Conservation (phyloP, 2,888 invertebrate genomes). For the Noctua fimbriata region DNA sequence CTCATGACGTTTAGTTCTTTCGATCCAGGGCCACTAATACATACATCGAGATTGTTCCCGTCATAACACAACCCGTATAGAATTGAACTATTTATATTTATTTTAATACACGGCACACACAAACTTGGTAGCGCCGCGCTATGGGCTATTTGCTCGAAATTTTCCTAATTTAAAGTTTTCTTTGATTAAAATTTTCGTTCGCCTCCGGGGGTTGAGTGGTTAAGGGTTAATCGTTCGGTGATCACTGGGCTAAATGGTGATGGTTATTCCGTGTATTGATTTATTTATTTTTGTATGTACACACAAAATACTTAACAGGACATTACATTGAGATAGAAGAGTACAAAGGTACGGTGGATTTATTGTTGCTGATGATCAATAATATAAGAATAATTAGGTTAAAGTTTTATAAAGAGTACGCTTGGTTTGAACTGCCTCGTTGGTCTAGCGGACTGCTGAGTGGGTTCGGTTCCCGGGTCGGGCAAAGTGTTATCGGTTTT, state of each 20-base stretch:
- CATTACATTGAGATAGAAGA: too few species aligned
- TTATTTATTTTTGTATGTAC: constrained; percentile 3
- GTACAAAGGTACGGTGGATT: neutral
- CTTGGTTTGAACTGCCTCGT: neutral
- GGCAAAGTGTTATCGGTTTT: too few species aligned
- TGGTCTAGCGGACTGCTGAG: too few species aligned
- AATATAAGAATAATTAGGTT: neutral
- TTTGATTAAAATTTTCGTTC: constrained; percentile 63
- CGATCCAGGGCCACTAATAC: neutral
- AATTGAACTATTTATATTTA: constrained; percentile 73
- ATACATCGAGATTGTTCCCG: constrained; percentile 54
- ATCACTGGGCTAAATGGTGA: constrained; percentile 32
- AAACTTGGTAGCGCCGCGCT: constrained; percentile 57
- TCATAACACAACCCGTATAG: constrained; percentile 60
- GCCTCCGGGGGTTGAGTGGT: constrained; percentile 37
- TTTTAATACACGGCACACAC: constrained; percentile 63
- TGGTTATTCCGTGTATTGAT: constrained; percentile 8
- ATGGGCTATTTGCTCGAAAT: constrained; percentile 64
- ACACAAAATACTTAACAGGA: too few species aligned
- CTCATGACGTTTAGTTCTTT: neutral
- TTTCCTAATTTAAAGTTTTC: constrained; percentile 69
- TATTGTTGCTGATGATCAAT: neutral
- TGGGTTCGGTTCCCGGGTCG: too few species aligned
- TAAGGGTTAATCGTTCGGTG: constrained; percentile 32
- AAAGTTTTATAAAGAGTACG: neutral